Evolutionary conservation across 1,140 invertebrate species (phyloP), one percentile per base, ranked within the genome.

Genomic region (Theocolax elegans): DNA sequence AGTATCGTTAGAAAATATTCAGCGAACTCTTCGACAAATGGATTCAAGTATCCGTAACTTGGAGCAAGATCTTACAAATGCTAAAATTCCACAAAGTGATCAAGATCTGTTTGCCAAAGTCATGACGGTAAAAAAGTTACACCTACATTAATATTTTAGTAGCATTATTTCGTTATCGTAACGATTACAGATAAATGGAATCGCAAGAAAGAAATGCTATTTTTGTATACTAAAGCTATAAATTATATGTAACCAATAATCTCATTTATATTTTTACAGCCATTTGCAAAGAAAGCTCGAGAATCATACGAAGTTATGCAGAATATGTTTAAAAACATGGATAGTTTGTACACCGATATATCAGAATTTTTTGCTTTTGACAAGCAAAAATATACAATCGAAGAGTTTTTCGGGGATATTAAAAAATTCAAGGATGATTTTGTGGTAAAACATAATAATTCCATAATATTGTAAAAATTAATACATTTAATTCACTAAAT

Each of bases 361-460:
- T 91, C 95, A 0, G 96, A 97, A 79, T 99, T 94, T 83, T 99
- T 92, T 83, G 90, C 92, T 2, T 99, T 99, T 86, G 97, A 99
- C 80, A 91, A 92, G 15, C 91, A 91, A 72, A 99, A 99, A 82
- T 99, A 98, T 80, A 92, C 92, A 0, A 90, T 98, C 63, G 97
- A 99, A 78, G 97, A 99, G 81, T 98, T 99, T 87, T 98, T 99
- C 83, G 89, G 89, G 0, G 97, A 99, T 79, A 90, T 99, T 51
- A 98, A 98, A 86, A 92, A 90, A 1, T 99, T 99, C 80, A 98
- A 97, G 82, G 95, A 97, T 81, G 89, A 92, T 27, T 99, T 98
- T 83, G 83, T 90, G 77, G 94, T 96, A 85, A 89, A 88, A 88
- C 51, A 38, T 7, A 21, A 58, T 58, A 21, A 35, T 35, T 15